phyloP scores from a whole-genome alignment of 2,888 invertebrate species.

The Scaptomyza reducta region DNA sequence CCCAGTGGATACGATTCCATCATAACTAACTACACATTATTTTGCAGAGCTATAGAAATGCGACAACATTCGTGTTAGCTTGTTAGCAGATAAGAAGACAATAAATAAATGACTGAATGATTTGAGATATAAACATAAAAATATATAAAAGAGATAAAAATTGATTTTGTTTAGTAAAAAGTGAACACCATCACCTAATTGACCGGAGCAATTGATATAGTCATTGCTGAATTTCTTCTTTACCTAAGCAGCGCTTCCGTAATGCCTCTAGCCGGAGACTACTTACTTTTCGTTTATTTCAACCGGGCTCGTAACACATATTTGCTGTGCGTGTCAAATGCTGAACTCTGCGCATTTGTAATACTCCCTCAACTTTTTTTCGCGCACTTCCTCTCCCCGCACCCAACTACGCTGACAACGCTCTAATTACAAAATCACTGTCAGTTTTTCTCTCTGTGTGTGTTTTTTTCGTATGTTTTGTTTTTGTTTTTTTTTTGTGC shows the following conservation, averaged over 20 bases:
- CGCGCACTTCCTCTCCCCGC: background rate
- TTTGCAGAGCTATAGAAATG: background rate
- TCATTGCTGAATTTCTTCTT: constrained; percentile 3
- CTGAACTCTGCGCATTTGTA: constrained; percentile 53
- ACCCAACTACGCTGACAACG: constrained; percentile 4
- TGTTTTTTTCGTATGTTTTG: constrained; percentile 6
- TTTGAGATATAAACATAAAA: too few species aligned
- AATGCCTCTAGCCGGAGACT: background rate
- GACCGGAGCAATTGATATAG: too few species aligned
- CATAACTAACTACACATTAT: background rate
- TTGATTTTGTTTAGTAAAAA: too few species aligned
- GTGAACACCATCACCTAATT: too few species aligned
- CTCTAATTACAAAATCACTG: constrained; percentile 65
- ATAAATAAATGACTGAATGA: too few species aligned
- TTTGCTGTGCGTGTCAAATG: constrained; percentile 72
- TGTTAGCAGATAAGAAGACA: background rate
- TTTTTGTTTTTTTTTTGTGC: constrained; percentile 10
- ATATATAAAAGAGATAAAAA: too few species aligned
- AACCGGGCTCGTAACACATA: constrained; percentile 25
- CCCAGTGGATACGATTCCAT: constrained; percentile 3
- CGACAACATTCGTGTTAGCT: background rate
- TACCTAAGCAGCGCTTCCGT: background rate
- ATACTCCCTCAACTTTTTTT: background rate
- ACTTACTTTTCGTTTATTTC: background rate
- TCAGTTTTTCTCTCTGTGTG: constrained; percentile 32